phyloP scores from a whole-genome alignment of 2,888 invertebrate species.

The Apamea monoglypha region DNA sequence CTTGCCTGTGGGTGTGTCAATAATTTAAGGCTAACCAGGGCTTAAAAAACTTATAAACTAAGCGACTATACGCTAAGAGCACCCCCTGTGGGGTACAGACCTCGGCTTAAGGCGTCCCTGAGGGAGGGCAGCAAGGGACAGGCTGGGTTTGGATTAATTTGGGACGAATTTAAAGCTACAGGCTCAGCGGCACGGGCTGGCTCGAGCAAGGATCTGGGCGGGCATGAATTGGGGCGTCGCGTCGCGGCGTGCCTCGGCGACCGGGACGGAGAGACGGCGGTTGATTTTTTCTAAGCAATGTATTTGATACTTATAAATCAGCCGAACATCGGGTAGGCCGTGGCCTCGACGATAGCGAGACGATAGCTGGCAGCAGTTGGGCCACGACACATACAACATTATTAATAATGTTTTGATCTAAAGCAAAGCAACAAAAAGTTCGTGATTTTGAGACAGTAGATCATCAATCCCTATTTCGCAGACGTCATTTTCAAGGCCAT shows the following conservation, averaged over 20 bases:
- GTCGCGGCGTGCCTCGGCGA: background rate
- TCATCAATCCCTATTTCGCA: background rate
- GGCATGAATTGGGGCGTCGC: background rate
- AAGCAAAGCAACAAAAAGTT: background rate
- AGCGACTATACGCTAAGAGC: background rate
- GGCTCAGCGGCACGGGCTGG: background rate
- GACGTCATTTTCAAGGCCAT: conserved; percentile 15
- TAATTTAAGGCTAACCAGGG: background rate
- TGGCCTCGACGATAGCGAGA: background rate
- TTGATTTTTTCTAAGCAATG: background rate
- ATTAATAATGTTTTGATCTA: background rate
- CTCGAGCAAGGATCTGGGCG: no score
- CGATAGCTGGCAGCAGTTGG: background rate
- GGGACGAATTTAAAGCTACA: background rate
- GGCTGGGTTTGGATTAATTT: background rate
- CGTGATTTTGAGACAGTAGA: background rate
- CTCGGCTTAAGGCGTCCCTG: background rate
- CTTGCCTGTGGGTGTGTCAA: no score
- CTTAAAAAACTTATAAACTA: background rate
- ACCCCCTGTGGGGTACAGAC: background rate
- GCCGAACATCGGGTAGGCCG: background rate
- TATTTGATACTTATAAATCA: background rate
- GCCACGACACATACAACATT: background rate
- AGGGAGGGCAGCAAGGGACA: background rate
- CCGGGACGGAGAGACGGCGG: background rate